Evolutionary conservation across 2,113 vertebrate genomes (phyloP).

Genomic region (Chascanopsetta lugubris): DNA sequence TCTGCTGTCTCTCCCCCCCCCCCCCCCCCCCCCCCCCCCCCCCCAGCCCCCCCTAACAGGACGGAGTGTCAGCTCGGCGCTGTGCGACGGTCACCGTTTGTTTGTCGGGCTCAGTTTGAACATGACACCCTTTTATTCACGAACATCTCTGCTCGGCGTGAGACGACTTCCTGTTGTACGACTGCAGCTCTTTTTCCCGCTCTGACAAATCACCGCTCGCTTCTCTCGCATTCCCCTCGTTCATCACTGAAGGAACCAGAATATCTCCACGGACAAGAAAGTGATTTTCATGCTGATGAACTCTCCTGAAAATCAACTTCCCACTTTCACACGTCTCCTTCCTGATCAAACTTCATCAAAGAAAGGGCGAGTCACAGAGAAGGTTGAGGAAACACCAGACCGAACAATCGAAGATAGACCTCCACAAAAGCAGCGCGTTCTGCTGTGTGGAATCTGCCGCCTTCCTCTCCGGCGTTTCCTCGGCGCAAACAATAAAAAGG

Average conservation of each 20-base stretch:
- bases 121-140: background rate
- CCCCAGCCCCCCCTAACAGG: no score
- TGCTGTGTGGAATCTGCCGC: slow-evolving; percentile 20
- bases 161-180: no score
- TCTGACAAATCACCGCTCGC: background rate
- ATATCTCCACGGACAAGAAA: slow-evolving; percentile 19
- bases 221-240: background rate
- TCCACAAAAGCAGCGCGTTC: slow-evolving; percentile 29
- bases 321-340: background rate
- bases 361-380: no score
- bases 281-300: background rate
- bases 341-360: no score
- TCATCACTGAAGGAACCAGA: slow-evolving; percentile 32
- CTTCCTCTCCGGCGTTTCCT: background rate
- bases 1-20: background rate
- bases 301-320: background rate
- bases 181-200: background rate
- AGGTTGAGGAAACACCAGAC: no score
- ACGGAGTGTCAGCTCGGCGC: background rate
- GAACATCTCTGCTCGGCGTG: no score
- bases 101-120: background rate
- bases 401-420: slow-evolving; percentile 13
- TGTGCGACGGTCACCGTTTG: background rate
- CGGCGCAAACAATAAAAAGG: slow-evolving; percentile 13
- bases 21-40: no score